These are phyloP conservation scores for Frieseomelitta varia DNA, from an alignment of 1,140 invertebrate genomes.

Conservation along the genomic window DNA sequence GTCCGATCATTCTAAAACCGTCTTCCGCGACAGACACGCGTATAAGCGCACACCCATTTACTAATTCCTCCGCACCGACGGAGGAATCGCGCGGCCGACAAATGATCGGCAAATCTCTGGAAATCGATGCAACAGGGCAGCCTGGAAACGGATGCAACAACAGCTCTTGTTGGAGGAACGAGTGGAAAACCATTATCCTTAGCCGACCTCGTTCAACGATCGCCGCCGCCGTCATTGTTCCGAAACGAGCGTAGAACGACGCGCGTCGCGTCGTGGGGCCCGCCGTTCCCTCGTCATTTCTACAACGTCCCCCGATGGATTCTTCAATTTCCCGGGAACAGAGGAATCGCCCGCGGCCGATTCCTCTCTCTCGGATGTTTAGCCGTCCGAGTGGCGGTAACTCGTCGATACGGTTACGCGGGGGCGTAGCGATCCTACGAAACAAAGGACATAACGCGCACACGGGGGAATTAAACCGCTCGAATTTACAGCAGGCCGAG, in stretches of 20 bases:
- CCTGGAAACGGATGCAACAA: no score
- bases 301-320: neutral
- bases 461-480: constrained; percentile 58
- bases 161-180: no score
- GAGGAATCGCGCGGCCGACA: no score
- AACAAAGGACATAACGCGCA: constrained; percentile 36
- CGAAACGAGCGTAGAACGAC: neutral
- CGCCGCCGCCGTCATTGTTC: neutral
- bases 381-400: constrained; percentile 16
- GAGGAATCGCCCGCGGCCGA: neutral
- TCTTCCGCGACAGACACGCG: no score
- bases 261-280: neutral
- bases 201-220: neutral
- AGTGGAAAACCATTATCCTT: no score
- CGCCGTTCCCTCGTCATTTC: neutral
- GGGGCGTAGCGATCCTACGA: neutral
- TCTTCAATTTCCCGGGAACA: constrained; percentile 9
- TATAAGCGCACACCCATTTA: no score
- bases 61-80: no score
- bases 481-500: constrained; percentile 56
- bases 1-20: no score
- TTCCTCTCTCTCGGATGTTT: constrained; percentile 35
- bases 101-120: no score
- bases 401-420: constrained; percentile 18
- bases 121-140: no score